Percentiles rank a stretch among this genome's conserved stretches.
Conservation (phyloP, 2,888 invertebrate genomes). For the Diarsia rubi region DNA sequence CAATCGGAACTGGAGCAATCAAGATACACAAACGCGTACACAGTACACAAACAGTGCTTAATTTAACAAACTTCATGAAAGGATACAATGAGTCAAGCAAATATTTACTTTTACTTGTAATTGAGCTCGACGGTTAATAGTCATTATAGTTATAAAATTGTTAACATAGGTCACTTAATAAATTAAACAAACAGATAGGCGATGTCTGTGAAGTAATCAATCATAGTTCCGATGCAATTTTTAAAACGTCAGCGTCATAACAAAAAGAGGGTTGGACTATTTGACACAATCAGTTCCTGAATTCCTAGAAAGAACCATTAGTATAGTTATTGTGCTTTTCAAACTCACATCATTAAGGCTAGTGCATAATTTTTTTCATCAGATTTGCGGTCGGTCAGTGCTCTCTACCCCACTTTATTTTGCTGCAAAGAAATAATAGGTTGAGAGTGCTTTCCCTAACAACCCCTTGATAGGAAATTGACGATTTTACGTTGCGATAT, state of each 20-base stretch:
- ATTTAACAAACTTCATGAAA: constrained; percentile 66
- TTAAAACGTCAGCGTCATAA: not conserved
- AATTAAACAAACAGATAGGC: not conserved
- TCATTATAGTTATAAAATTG: constrained; percentile 43
- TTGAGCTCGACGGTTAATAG: constrained; percentile 44
- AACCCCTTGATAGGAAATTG: constrained; percentile 79
- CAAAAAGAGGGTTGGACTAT: constrained; percentile 9
- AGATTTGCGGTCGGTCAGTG: constrained; percentile 42
- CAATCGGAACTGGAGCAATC: constrained; percentile 72
- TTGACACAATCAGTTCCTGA: constrained; percentile 19
- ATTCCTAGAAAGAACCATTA: constrained; percentile 44
- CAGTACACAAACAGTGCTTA: constrained; percentile 69
- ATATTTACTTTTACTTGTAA: constrained; percentile 64
- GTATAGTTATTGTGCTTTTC: constrained; percentile 21
- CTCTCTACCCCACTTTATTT: constrained; percentile 58
- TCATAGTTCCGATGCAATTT: constrained; percentile 14
- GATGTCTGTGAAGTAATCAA: not conserved
- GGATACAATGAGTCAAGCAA: constrained; percentile 62
- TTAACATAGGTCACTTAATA: constrained; percentile 21
- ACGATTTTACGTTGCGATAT: constrained; percentile 84
- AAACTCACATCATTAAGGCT: constrained; percentile 37
- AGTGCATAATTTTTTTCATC: constrained; percentile 52
- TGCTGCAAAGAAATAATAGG: constrained; percentile 66
- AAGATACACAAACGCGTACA: constrained; percentile 69
- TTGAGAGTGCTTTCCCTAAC: constrained; percentile 62